Evolutionary conservation across 2,888 invertebrate species (phyloP).

Genomic region (Andrena bicolor): DNA sequence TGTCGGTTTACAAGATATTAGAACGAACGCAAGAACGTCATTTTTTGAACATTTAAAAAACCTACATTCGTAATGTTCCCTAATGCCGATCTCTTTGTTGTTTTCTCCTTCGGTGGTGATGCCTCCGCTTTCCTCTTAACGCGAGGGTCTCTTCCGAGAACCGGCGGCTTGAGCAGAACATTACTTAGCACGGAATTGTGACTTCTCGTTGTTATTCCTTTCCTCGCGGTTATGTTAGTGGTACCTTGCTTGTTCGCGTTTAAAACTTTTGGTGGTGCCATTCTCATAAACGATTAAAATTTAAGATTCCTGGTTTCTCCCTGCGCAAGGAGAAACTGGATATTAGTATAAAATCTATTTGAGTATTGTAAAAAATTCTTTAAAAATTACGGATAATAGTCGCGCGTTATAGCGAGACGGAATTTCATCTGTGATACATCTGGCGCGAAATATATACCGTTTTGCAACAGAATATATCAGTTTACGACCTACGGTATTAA

Average conservation of each 20-base stretch:
- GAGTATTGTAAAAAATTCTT: no score
- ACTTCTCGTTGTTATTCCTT: slow-evolving; percentile 88
- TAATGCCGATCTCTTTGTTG: slow-evolving; percentile 93
- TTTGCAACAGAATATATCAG: neutral
- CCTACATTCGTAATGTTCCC: slow-evolving; percentile 93
- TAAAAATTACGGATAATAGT: no score
- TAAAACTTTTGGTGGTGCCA: slow-evolving; percentile 89
- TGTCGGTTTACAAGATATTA: slow-evolving; percentile 44
- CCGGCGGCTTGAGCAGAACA: slow-evolving; percentile 83
- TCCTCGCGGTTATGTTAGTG: slow-evolving; percentile 85
- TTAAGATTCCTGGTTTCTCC: slow-evolving; percentile 9
- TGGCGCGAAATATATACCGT: neutral
- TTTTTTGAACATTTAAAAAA: slow-evolving; percentile 9
- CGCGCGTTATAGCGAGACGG: no score
- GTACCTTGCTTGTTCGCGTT: slow-evolving; percentile 85
- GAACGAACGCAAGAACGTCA: neutral
- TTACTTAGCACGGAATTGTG: slow-evolving; percentile 84
- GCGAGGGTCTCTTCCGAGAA: slow-evolving; percentile 86
- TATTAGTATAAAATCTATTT: neutral
- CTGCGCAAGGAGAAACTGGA: neutral
- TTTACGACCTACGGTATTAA: neutral
- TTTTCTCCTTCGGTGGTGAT: slow-evolving; percentile 91
- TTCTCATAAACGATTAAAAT: slow-evolving; percentile 82
- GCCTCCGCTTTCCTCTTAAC: slow-evolving; percentile 93
- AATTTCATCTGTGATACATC: neutral